Evolutionary conservation across 1,140 invertebrate species (phyloP).

Genomic region (Hetaerina americana): DNA sequence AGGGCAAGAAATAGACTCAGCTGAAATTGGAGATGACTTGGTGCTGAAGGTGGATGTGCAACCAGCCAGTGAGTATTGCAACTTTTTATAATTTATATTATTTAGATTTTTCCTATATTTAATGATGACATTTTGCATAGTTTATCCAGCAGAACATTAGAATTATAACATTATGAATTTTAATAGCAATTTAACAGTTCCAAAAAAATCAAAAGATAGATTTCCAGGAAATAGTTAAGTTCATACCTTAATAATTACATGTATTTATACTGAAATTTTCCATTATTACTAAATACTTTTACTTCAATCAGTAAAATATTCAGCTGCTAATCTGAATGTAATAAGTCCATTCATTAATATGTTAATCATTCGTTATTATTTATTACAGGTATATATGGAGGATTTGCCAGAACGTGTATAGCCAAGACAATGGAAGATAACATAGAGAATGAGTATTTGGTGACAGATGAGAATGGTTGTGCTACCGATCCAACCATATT

Average conservation of each 20-base stretch:
- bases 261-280: too few relatives aligned
- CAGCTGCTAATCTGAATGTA: too few relatives aligned
- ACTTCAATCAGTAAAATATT: too few relatives aligned
- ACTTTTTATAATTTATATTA: conserved; percentile 1
- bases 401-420: conserved; percentile 82
- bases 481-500: conserved; percentile 85
- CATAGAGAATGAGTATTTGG: conserved; percentile 79
- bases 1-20: conserved; percentile 76
- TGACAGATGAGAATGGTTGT: conserved; percentile 88
- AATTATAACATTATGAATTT: too few relatives aligned
- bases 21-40: conserved; percentile 84
- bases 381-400: conserved; percentile 75
- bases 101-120: not conserved
- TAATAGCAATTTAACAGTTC: too few relatives aligned
- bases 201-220: too few relatives aligned
- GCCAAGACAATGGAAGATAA: conserved; percentile 84
- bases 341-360: too few relatives aligned
- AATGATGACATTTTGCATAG: too few relatives aligned
- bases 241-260: too few relatives aligned
- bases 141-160: not conserved
- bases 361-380: too few relatives aligned
- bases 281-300: too few relatives aligned
- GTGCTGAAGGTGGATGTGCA: conserved; percentile 87
- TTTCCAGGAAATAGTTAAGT: too few relatives aligned
- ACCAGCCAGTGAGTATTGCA: conserved; percentile 58